Evolutionary conservation across 2,113 vertebrate species (phyloP).

Genomic region (Pyxicephalus adspersus): DNA sequence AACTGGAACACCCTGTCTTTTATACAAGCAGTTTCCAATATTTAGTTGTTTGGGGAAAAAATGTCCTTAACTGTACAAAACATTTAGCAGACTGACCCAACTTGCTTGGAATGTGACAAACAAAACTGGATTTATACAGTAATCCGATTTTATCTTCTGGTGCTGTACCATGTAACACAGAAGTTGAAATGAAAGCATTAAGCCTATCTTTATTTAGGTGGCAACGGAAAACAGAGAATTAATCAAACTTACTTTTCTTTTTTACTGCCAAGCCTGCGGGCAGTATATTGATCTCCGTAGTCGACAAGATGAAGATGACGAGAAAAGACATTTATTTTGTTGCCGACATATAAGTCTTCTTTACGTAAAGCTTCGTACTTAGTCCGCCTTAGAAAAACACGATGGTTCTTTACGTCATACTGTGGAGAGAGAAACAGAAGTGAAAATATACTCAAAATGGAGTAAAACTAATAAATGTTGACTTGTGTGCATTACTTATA

Average conservation of each 20-base stretch:
- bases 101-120: constrained; percentile 45
- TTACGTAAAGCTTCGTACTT: constrained; percentile 80
- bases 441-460: neutral
- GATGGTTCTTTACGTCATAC: constrained; percentile 92
- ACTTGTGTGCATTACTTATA: too few relatives aligned
- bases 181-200: constrained; percentile 36
- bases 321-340: constrained; percentile 87
- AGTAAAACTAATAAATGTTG: too few relatives aligned
- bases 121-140: constrained; percentile 33
- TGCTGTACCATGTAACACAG: neutral
- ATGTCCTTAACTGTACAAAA: constrained; percentile 5
- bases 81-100: constrained; percentile 10
- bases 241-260: constrained; percentile 83
- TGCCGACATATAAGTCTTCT: constrained; percentile 91
- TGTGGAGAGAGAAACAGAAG: constrained; percentile 61
- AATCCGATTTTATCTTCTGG: constrained; percentile 42
- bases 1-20: too few relatives aligned
- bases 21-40: too few relatives aligned
- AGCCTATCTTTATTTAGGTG: constrained; percentile 21
- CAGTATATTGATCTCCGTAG: constrained; percentile 91
- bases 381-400: constrained; percentile 84
- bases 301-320: constrained; percentile 86
- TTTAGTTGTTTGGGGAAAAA: neutral
- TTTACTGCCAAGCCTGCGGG: constrained; percentile 87
- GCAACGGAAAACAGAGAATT: neutral